These are phyloP conservation scores for Heterodera schachtii DNA, from an alignment of 1,140 invertebrate genomes.

Conservation along the genomic window DNA sequence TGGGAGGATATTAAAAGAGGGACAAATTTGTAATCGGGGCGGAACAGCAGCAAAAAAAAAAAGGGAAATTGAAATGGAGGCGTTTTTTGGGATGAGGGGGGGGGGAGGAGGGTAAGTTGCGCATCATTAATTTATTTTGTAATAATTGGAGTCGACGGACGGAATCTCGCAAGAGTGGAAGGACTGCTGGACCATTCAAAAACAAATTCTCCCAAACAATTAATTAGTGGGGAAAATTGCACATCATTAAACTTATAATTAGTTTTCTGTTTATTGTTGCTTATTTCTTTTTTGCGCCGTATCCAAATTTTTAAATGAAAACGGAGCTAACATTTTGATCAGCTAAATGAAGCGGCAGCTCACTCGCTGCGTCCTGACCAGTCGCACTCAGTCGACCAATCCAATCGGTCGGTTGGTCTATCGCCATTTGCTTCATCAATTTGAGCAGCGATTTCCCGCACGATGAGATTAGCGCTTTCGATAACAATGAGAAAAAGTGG, in stretches of 20 bases:
- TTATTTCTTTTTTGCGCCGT: too few relatives aligned
- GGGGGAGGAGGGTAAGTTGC: neutral
- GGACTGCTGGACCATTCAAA: too few relatives aligned
- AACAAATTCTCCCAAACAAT: too few relatives aligned
- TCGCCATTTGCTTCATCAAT: slow-evolving; percentile 12
- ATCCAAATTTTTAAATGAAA: too few relatives aligned
- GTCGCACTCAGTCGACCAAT: neutral
- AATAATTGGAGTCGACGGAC: too few relatives aligned
- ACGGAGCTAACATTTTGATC: too few relatives aligned
- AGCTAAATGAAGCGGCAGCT: neutral
- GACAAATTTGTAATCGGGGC: neutral
- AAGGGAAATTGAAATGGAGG: neutral
- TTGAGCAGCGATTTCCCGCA: neutral
- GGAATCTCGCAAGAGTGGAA: too few relatives aligned
- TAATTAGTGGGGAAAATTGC: too few relatives aligned
- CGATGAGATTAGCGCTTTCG: slow-evolving; percentile 14
- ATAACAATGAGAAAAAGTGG: slow-evolving; percentile 1
- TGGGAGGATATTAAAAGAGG: neutral
- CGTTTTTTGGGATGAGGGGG: neutral
- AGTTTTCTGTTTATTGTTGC: too few relatives aligned
- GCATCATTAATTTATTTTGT: neutral
- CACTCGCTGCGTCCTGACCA: neutral
- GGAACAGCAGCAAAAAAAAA: neutral
- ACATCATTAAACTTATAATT: too few relatives aligned
- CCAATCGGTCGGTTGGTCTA: slow-evolving; percentile 3